Percentiles rank a stretch among this genome's conserved stretches.
Conservation (phyloP, 2,888 invertebrate species). For the Pyrrhia umbra region DNA sequence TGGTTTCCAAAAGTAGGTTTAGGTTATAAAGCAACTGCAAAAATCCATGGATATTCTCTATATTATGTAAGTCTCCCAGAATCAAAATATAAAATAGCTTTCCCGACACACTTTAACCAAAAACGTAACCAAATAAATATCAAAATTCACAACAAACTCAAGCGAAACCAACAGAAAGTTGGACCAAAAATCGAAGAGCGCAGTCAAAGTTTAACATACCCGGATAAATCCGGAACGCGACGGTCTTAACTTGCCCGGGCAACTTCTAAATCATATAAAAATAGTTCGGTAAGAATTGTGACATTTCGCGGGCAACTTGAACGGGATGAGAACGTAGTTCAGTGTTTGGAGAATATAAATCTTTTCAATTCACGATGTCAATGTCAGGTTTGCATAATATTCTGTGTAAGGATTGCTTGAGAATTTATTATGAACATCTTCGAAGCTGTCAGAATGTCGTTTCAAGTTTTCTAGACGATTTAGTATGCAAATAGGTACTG, state of each 20-base stretch:
- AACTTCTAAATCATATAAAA: conserved; percentile 66
- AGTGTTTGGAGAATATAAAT: conserved; percentile 22
- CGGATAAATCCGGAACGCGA: conserved; percentile 49
- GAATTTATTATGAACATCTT: neutral
- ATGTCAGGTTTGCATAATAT: conserved; percentile 29
- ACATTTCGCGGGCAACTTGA: conserved; percentile 41
- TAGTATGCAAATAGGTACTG: neutral
- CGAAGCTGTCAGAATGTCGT: neutral
- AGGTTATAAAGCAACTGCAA: no score
- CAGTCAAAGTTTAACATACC: conserved; percentile 57
- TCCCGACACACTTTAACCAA: neutral
- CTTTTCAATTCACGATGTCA: conserved; percentile 31
- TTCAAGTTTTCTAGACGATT: neutral
- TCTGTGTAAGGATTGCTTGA: conserved; percentile 1
- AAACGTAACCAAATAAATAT: neutral
- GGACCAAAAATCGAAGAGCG: conserved; percentile 48
- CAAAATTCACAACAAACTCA: conserved; percentile 41
- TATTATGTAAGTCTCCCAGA: no score
- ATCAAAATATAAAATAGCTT: neutral
- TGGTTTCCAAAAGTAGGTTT: no score
- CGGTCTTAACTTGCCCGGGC: conserved; percentile 34
- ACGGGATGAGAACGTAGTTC: conserved; percentile 26
- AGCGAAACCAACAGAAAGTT: conserved; percentile 51
- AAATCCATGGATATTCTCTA: no score
- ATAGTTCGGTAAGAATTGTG: conserved; percentile 50